A percentile compares a stretch with the other conserved stretches of the same genome.
Evolutionary conservation across 1,140 invertebrate species (phyloP).

Genomic region (Diabrotica virgifera): DNA sequence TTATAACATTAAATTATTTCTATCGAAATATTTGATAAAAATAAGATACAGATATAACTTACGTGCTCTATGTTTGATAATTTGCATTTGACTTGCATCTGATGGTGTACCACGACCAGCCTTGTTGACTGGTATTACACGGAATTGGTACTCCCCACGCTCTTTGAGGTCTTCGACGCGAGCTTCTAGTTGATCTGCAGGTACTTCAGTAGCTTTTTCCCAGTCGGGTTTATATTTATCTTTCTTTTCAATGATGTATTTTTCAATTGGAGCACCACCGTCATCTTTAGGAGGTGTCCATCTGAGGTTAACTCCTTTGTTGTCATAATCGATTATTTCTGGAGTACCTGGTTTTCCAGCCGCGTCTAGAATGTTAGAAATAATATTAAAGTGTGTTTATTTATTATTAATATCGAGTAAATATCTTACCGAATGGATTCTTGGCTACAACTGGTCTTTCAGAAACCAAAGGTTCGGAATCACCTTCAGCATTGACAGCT

Average conservation of each 20-base stretch:
- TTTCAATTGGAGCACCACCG: constrained; percentile 92
- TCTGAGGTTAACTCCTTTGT: constrained; percentile 88
- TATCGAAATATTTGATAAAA: too few species aligned
- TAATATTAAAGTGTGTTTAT: not conserved
- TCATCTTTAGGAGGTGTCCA: constrained; percentile 90
- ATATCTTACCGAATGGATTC: constrained; percentile 87
- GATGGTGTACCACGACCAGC: constrained; percentile 91
- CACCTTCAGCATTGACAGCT: constrained; percentile 93
- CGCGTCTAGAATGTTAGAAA: constrained; percentile 56
- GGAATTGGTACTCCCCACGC: constrained; percentile 91
- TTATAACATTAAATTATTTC: too few species aligned
- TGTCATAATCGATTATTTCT: constrained; percentile 89
- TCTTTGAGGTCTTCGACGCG: constrained; percentile 86
- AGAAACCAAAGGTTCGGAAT: constrained; percentile 88
- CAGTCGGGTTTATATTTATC: constrained; percentile 77
- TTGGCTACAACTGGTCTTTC: constrained; percentile 84
- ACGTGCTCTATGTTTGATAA: constrained; percentile 86
- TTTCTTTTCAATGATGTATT: constrained; percentile 98
- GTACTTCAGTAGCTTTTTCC: constrained; percentile 76
- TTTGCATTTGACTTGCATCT: constrained; percentile 88
- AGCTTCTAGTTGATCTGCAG: constrained; percentile 72
- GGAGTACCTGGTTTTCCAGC: constrained; percentile 86
- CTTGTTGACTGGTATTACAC: constrained; percentile 94
- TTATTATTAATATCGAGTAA: not conserved
- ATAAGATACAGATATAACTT: constrained; percentile 50